Evolutionary conservation across 2,113 vertebrate species (phyloP).

Genomic region (Abramis brama): DNA sequence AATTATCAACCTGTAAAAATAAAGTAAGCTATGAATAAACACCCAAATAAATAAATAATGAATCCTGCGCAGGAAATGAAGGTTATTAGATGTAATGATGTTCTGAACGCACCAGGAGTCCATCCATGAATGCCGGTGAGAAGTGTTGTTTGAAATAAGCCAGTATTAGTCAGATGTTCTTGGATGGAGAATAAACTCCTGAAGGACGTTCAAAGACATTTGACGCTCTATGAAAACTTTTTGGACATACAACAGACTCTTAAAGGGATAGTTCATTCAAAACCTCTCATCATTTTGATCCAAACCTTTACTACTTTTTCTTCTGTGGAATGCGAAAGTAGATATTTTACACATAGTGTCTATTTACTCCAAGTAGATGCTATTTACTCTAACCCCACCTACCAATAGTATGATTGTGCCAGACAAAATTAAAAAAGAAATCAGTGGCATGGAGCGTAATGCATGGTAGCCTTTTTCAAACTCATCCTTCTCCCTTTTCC

Average conservation of each 20-base stretch:
- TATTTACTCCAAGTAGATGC: no score
- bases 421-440: no score
- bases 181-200: background rate
- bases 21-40: conserved; percentile 46
- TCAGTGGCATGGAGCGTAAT: no score
- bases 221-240: background rate
- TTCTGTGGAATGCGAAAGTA: background rate
- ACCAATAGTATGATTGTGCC: no score
- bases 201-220: background rate
- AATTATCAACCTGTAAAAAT: conserved; percentile 56
- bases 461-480: no score
- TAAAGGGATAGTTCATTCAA: background rate
- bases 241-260: background rate
- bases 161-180: conserved; percentile 20
- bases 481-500: no score
- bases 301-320: background rate
- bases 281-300: background rate
- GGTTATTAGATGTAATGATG: conserved; percentile 49
- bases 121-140: background rate
- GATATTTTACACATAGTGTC: no score
- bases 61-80: conserved; percentile 58
- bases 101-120: conserved; percentile 30
- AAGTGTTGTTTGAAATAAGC: conserved; percentile 24
- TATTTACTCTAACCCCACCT: no score
- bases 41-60: conserved; percentile 49